phyloP scores from a whole-genome alignment of 2,888 invertebrate species.

The Eupithecia abbreviata region DNA sequence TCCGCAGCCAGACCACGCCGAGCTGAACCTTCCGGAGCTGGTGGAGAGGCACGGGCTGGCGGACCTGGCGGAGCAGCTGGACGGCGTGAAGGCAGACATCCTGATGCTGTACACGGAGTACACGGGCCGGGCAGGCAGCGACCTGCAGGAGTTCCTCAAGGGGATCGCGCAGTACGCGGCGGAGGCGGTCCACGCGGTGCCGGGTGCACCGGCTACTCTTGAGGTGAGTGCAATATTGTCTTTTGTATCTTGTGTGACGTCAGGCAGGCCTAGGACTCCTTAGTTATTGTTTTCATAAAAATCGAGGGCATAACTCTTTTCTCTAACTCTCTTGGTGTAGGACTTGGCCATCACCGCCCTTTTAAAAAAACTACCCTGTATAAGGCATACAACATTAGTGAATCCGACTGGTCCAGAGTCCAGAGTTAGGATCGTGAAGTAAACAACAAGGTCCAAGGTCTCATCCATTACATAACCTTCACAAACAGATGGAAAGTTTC shows the following conservation, averaged over 20 bases:
- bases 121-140: constrained; percentile 59
- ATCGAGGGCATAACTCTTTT: too few species aligned
- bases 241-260: too few species aligned
- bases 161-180: constrained; percentile 60
- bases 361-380: too few species aligned
- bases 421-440: not conserved
- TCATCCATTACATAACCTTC: not conserved
- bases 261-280: not conserved
- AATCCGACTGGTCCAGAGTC: not conserved
- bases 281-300: too few species aligned
- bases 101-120: constrained; percentile 72
- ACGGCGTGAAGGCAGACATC: constrained; percentile 60
- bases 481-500: not conserved
- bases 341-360: too few species aligned
- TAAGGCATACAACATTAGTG: too few species aligned
- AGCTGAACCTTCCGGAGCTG: constrained; percentile 45
- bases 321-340: too few species aligned
- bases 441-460: not conserved
- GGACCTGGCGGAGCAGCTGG: constrained; percentile 59
- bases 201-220: constrained; percentile 40
- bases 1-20: constrained; percentile 15
- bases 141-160: constrained; percentile 62
- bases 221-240: constrained; percentile 56
- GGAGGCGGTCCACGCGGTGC: constrained; percentile 49
- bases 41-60: constrained; percentile 59